Base-by-base conservation (phyloP, 1,140 invertebrate species). In the Bursaphelenchus mucronatus region DNA sequence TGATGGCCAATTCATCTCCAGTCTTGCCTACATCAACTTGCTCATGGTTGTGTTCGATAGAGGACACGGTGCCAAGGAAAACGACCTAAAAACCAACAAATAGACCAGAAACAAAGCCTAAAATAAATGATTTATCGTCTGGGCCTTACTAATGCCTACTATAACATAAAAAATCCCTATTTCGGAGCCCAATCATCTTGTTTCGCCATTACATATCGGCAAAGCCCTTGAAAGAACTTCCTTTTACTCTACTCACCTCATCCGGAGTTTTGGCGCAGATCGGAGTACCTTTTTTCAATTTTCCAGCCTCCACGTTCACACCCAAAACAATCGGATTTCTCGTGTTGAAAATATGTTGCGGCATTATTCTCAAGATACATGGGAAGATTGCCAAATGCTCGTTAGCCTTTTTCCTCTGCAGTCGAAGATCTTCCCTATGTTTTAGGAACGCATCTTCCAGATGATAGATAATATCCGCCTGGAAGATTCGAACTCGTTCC, bases 391-490 rank as follows among this genome's bases (percentile, higher is more conserved):
- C 96, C 63, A 97, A 88, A 75, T 91, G 88, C 81, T 94, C 94
- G 84, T 92, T 90, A 81, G 97, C 91, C 70, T 96, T 91, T 11
- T 93, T 87, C 80, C 94, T 95, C 81, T 89, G 89, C 76, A 89
- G 87, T 79, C 90, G 92, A n/a, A 97, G 83, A 72, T 97, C 92
- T 58, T 97, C 92, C 59, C 91, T 81, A 82, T 94, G 97, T 15
- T 89, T 89, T 67, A 88, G 94, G 84, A 99, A 99, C 81, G 90
- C 90, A 83, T 99, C 95, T 84, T 97, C 97, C 65, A 99, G 84
- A 85, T 99, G 96, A 84, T 99, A 99, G 78, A 99, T 99, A 81
- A 99, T 99, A 83, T 99, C 94, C 3, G 96, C 96, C 64, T 94
- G 90, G 87, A 98, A 98, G 77, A 98, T 94, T 83, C 90, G 92